A percentile compares a stretch with the other conserved stretches of the same genome.
phyloP scores from a whole-genome alignment of 2,888 invertebrate genomes.

The Stenotaenia linearis region DNA sequence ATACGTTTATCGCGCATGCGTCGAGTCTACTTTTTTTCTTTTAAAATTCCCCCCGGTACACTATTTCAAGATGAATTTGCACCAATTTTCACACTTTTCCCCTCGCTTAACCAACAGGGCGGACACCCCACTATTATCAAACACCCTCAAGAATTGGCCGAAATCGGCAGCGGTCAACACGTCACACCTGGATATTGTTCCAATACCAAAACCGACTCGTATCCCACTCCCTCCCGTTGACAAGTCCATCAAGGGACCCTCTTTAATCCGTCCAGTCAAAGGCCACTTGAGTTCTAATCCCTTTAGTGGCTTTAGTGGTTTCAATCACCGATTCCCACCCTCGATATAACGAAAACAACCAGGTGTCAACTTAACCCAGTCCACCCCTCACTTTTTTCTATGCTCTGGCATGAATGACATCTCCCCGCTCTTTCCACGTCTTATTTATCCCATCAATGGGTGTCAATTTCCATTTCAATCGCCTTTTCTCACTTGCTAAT shows the following conservation, averaged over 20 bases:
- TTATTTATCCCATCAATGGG: slow-evolving; percentile 22
- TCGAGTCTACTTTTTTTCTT: background rate
- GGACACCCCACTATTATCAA: background rate
- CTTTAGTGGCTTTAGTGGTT: slow-evolving; percentile 20
- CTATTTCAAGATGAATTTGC: background rate
- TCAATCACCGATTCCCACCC: slow-evolving; percentile 6
- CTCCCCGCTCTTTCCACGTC: background rate
- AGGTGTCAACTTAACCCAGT: slow-evolving; percentile 15
- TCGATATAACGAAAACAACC: background rate
- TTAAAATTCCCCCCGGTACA: background rate
- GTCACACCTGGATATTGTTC: slow-evolving; percentile 23
- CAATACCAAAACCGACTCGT: background rate
- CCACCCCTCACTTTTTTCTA: background rate
- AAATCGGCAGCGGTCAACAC: background rate
- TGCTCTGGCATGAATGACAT: background rate
- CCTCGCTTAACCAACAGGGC: slow-evolving; percentile 20
- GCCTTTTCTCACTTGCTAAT: slow-evolving; percentile 11
- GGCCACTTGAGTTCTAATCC: slow-evolving; percentile 12
- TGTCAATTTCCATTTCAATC: slow-evolving; percentile 26
- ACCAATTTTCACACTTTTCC: slow-evolving; percentile 18
- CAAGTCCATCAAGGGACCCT: background rate
- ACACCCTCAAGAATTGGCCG: background rate
- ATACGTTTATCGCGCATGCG: background rate
- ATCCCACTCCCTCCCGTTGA: slow-evolving; percentile 13
- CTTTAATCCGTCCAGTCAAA: slow-evolving; percentile 13